Conservation (phyloP, 2,888 invertebrate species). For the Antheraea assamensis region DNA sequence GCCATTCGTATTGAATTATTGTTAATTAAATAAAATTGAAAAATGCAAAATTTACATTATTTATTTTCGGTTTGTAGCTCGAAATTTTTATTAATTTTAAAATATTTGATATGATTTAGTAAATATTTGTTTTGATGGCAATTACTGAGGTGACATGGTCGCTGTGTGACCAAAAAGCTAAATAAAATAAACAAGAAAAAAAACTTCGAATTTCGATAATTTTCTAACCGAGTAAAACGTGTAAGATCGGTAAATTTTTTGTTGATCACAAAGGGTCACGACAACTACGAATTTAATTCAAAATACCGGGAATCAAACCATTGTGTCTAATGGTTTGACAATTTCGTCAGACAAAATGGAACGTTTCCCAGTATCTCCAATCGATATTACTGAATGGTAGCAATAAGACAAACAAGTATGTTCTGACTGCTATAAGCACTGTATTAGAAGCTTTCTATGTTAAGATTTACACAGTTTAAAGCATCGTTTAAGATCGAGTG, state of each 20-base stretch:
- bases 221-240: no score
- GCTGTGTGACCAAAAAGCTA: no score
- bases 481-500: background rate
- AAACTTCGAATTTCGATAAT: no score
- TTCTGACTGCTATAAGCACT: background rate
- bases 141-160: no score
- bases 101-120: no score
- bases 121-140: no score
- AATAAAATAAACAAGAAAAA: no score
- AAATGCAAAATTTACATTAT: no score
- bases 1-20: no score
- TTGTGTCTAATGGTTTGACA: background rate
- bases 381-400: background rate
- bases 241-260: background rate
- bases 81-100: no score
- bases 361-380: background rate
- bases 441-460: background rate
- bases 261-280: background rate
- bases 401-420: background rate
- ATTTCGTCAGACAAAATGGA: background rate
- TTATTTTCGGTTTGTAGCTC: no score
- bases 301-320: background rate
- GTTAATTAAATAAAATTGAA: no score
- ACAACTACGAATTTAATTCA: background rate
- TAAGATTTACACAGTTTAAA: background rate